Base-by-base conservation (phyloP, 1,140 invertebrate genomes). In the Odontomachus brunneus region DNA sequence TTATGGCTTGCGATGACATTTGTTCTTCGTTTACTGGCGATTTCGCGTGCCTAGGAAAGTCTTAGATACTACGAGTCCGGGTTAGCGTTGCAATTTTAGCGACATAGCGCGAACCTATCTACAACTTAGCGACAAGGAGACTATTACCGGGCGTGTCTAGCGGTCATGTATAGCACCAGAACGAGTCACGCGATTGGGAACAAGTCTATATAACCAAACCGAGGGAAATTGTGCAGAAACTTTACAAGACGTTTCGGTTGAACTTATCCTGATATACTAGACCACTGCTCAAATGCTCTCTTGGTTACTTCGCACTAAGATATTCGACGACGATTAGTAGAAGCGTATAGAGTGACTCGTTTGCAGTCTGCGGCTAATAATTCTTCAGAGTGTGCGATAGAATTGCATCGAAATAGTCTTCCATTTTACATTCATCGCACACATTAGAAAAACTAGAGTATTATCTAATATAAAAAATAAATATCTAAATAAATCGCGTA, bases 191-290 rank as follows among this genome's bases (percentile, higher is more conserved):
- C 57, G 62, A 87, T 81, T 66, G 55, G 15, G 73, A 24, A n/a
- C 80, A 44, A 75, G 38, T 75, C 49, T 57, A 48, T 67, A 72
- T 83, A 71, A 69, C 38, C n/a, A 44, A 71, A 74, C 44, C 38
- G 33, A 48, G 66, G 22, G 53, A 84, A 88, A 78, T 84, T 49
- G 82, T 65, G 53, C 19, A 24, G 86, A 78, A 87, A 88, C 82
- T 88, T 84, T 38, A n/a, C 44, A 29, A 19, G n/a, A 38, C 80
- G 78, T 87, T 88, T 82, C 76, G 55, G 73, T 55, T 26, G 26
- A 66, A 69, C 7, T 57, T 5, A 33, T 80, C 33, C 63, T 44
- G 63, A 78, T 44, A 78, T 69, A 69, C 17, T 57, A 78, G 22
- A 57, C 22, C 60, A n/a, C 48, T 53, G 24, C n/a, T n/a, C 33